Conservation (phyloP, 1,140 invertebrate genomes). For the Heterodera schachtii region DNA sequence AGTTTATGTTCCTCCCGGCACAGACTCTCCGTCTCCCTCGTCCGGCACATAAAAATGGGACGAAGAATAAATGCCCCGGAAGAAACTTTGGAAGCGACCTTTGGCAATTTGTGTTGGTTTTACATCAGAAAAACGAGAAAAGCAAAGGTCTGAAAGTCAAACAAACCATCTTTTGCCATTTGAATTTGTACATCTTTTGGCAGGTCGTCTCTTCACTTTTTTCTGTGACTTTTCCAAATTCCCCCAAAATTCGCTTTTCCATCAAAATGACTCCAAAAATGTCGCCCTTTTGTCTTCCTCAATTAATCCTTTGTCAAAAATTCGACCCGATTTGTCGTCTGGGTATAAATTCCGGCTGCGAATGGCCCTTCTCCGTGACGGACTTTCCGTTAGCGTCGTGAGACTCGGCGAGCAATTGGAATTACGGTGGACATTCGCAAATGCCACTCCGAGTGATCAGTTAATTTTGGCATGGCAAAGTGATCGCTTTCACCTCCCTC, state of each 20-base stretch:
- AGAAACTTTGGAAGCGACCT: too few relatives aligned
- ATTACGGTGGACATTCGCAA: conserved; percentile 56
- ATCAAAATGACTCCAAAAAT: conserved; percentile 13
- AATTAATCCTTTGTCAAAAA: neutral
- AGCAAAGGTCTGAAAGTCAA: too few relatives aligned
- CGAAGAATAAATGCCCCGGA: too few relatives aligned
- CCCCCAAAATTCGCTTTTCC: neutral
- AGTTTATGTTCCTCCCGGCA: too few relatives aligned
- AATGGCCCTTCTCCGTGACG: conserved; percentile 57
- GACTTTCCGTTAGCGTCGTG: conserved; percentile 56
- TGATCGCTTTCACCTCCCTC: neutral
- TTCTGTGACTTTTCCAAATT: conserved; percentile 62
- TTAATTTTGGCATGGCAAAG: conserved; percentile 8
- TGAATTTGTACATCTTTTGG: too few relatives aligned
- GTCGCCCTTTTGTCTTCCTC: conserved; percentile 10
- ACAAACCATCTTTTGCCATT: too few relatives aligned
- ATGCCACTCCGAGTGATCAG: conserved; percentile 27
- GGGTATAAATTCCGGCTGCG: conserved; percentile 19
- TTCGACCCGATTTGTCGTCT: conserved; percentile 15
- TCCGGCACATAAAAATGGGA: too few relatives aligned
- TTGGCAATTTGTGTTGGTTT: too few relatives aligned
- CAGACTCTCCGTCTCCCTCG: too few relatives aligned
- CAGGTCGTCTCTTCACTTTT: conserved; percentile 56
- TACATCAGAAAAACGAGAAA: too few relatives aligned
- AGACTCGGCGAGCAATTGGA: conserved; percentile 60